phyloP scores from a whole-genome alignment of 2,113 vertebrate species.

The Ptilonorhynchus violaceus region DNA sequence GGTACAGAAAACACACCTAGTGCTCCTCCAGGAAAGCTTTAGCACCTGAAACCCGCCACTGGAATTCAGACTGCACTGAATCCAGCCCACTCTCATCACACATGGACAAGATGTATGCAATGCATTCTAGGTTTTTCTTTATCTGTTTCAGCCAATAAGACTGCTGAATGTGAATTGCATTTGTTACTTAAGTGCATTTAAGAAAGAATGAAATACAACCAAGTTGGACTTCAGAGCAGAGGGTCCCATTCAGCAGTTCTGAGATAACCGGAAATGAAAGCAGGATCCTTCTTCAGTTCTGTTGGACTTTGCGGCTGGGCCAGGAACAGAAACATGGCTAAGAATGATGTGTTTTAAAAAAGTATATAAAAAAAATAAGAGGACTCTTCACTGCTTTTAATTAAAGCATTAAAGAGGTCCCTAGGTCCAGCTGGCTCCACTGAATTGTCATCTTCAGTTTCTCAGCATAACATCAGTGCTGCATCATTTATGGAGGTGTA shows the following conservation, averaged over 20 bases:
- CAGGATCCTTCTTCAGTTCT: background rate
- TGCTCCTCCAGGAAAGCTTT: background rate
- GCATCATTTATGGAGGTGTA: conserved; percentile 45
- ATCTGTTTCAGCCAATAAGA: background rate
- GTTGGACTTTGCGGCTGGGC: background rate
- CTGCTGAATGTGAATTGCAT: background rate
- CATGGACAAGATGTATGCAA: background rate
- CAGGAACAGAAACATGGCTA: background rate
- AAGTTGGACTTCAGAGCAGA: background rate
- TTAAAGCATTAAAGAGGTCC: background rate
- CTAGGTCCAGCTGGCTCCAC: background rate
- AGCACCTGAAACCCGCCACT: background rate
- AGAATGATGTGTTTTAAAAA: background rate
- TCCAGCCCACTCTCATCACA: background rate
- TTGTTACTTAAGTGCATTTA: background rate
- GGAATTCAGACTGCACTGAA: background rate
- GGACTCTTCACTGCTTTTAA: background rate
- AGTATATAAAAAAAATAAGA: background rate
- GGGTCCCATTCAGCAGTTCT: background rate
- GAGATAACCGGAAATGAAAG: background rate
- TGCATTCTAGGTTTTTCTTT: background rate
- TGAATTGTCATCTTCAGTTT: conserved; percentile 16
- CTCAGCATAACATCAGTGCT: background rate
- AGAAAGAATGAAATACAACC: background rate
- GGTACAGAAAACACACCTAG: background rate